Conservation (phyloP, 2,113 vertebrate genomes). For the Rhea pennata region DNA sequence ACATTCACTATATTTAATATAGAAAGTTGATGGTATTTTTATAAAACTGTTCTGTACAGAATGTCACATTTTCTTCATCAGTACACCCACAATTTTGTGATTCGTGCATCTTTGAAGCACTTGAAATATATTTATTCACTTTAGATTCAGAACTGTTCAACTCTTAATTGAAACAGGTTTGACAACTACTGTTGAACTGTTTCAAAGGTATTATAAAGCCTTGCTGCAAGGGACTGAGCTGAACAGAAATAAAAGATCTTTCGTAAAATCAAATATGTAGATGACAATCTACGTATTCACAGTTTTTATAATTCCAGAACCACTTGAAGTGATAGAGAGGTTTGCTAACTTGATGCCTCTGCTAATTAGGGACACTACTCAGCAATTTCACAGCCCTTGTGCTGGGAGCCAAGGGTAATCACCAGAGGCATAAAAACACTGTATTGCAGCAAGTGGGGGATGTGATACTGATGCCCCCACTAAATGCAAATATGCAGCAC, state of each 20-base stretch:
- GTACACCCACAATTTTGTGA: constrained; percentile 13
- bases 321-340: not conserved
- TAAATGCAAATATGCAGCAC: not conserved
- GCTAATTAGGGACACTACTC: constrained; percentile 13
- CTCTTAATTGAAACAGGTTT: constrained; percentile 37
- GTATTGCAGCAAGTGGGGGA: rapidly evolving
- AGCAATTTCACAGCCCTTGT: not conserved
- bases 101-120: constrained; percentile 34
- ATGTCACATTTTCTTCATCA: constrained; percentile 52
- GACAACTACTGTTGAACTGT: constrained; percentile 45
- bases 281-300: not conserved
- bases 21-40: constrained; percentile 37
- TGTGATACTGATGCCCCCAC: not conserved
- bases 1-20: not conserved
- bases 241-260: constrained; percentile 39
- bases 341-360: not conserved
- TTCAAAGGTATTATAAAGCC: constrained; percentile 28
- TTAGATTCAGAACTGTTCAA: constrained; percentile 46
- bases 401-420: not conserved
- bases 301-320: constrained; percentile 6
- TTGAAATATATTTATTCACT: constrained; percentile 46
- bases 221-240: constrained; percentile 9
- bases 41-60: constrained; percentile 45
- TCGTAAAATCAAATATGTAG: constrained; percentile 31
- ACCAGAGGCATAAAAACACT: not conserved